Evolutionary conservation across 2,888 invertebrate species (phyloP).

Genomic region (Tanypteryx hageni): DNA sequence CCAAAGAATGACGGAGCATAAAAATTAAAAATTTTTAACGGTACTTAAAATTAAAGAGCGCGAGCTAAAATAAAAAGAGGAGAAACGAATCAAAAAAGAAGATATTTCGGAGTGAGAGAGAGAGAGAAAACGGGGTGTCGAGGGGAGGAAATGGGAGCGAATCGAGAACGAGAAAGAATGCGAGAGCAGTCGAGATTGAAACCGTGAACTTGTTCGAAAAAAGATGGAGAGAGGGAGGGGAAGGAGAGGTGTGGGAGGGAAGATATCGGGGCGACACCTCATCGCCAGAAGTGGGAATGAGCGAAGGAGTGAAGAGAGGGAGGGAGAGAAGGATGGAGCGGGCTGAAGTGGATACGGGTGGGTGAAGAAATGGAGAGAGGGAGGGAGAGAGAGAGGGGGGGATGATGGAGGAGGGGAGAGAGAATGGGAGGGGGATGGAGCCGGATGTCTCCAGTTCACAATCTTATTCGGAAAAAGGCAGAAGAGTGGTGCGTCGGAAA

Average conservation of each 20-base stretch:
- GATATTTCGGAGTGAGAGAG: not conserved
- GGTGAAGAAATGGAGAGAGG: not conserved
- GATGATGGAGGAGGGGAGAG: not conserved
- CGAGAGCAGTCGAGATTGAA: constrained; percentile 8
- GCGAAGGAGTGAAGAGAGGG: not conserved
- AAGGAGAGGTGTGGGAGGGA: not conserved
- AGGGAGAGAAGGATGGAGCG: not conserved
- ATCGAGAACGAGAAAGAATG: constrained; percentile 30
- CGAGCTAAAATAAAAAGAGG: too few relatives aligned
- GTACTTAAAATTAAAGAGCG: not conserved
- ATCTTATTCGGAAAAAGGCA: constrained; percentile 5
- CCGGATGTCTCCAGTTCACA: constrained; percentile 41
- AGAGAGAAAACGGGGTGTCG: not conserved
- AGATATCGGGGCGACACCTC: constrained; percentile 15
- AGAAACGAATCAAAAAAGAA: too few relatives aligned
- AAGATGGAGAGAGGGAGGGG: not conserved
- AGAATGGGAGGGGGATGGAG: not conserved
- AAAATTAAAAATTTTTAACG: not conserved
- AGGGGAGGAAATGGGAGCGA: not conserved
- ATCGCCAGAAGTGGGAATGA: constrained; percentile 4
- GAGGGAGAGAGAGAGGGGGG: not conserved
- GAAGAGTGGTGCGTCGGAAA: not conserved
- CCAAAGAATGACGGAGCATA: not conserved
- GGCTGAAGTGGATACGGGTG: too few relatives aligned
- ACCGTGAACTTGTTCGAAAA: not conserved